Conservation (phyloP, 2,113 vertebrate species). For the Leiothrix lutea region DNA sequence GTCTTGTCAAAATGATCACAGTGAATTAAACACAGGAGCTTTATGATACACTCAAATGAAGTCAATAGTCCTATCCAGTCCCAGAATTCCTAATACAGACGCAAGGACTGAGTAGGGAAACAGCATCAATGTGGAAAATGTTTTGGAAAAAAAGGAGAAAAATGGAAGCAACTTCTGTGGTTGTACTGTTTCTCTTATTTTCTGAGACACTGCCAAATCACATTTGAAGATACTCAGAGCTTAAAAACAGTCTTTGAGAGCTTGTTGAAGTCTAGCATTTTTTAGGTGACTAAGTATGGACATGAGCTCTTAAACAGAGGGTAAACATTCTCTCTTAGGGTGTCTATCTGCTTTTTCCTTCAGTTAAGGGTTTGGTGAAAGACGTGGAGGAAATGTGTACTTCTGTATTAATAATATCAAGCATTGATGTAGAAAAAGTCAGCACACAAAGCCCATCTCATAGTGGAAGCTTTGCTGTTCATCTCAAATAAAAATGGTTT, state of each 20-base stretch:
- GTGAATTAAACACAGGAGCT: neutral
- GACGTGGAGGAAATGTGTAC: neutral
- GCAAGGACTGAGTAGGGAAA: neutral
- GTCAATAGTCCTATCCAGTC: neutral
- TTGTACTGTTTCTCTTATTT: neutral
- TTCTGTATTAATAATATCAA: neutral
- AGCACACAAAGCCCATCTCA: neutral
- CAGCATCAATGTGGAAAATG: neutral
- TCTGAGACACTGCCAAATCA: neutral
- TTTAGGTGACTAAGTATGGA: conserved; percentile 25
- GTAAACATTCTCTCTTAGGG: neutral
- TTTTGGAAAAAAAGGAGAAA: conserved; percentile 8
- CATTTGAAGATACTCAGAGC: neutral
- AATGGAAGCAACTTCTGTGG: conserved; percentile 2
- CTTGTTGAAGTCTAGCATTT: neutral
- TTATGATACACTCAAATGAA: neutral
- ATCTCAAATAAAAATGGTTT: neutral
- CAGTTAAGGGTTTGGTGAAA: neutral
- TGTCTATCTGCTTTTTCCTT: neutral
- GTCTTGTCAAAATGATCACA: neutral
- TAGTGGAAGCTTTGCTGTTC: neutral
- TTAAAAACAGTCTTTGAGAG: neutral
- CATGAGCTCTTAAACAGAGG: neutral
- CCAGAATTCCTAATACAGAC: neutral
- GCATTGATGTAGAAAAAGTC: neutral